These are phyloP conservation scores for Scaptodrosophila latifasciaeformis DNA, from an alignment of 2,888 invertebrate species.

Conservation along the genomic window DNA sequence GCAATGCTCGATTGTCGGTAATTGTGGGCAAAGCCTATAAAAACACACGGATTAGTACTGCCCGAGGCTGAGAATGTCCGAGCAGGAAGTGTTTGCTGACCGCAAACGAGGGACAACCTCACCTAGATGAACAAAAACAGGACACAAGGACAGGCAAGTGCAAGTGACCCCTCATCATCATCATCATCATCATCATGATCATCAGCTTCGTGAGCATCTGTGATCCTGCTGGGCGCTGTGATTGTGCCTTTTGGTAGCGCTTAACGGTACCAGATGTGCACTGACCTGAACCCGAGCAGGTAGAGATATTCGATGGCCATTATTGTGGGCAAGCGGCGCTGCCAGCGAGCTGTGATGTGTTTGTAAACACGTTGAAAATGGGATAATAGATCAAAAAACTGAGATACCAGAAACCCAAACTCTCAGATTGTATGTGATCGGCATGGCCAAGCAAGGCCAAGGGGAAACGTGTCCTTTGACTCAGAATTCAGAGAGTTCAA, in stretches of 20 bases:
- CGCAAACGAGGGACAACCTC: constrained; percentile 49
- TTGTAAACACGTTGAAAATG: constrained; percentile 63
- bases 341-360: constrained; percentile 49
- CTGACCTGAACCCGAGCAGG: neutral
- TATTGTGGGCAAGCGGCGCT: constrained; percentile 2
- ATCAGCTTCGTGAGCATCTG: constrained; percentile 23
- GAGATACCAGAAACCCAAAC: constrained; percentile 31
- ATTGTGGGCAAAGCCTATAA: constrained; percentile 21
- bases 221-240: constrained; percentile 36
- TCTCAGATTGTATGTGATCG: constrained; percentile 33
- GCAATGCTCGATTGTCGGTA: constrained; percentile 20
- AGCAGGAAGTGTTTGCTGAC: constrained; percentile 57
- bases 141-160: constrained; percentile 50
- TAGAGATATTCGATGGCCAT: too few species aligned
- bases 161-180: constrained; percentile 11
- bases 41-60: constrained; percentile 41
- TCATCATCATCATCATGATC: neutral
- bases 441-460: constrained; percentile 17
- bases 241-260: constrained; percentile 14
- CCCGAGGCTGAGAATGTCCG: neutral
- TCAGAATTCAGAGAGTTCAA: neutral
- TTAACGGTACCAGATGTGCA: constrained; percentile 61
- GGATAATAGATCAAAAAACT: constrained; percentile 58
- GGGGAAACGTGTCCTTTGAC: neutral
- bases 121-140: constrained; percentile 11